Evolutionary conservation across 1,140 invertebrate genomes (phyloP).

Genomic region (Lasioglossum baleicum): DNA sequence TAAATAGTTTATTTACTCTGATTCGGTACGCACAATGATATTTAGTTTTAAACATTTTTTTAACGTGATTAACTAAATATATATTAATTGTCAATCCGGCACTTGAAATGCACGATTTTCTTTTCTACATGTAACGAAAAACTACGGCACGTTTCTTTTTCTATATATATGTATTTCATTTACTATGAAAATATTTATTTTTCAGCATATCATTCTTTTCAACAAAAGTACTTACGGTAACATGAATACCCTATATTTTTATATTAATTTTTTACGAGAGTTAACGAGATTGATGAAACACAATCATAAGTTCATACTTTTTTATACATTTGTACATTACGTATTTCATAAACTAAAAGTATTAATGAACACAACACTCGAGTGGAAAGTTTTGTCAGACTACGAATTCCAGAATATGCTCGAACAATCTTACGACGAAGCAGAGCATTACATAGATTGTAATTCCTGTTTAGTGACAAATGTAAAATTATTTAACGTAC

Average conservation of each 20-base stretch:
- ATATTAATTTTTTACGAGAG: conserved; percentile 36
- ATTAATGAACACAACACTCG: conserved; percentile 50
- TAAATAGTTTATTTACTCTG: too few species aligned
- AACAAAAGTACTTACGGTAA: not conserved
- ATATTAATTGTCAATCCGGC: too few species aligned
- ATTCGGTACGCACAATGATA: too few species aligned
- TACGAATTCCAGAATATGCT: conserved; percentile 54
- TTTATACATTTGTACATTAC: conserved; percentile 59
- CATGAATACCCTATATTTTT: conserved; percentile 32
- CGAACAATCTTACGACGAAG: conserved; percentile 42
- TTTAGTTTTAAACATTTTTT: too few species aligned
- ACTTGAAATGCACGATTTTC: too few species aligned
- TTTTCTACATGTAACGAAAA: too few species aligned
- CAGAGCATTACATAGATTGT: conserved; percentile 61
- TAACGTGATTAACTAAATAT: too few species aligned
- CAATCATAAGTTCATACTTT: conserved; percentile 45
- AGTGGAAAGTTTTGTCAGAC: conserved; percentile 58
- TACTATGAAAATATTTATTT: not conserved
- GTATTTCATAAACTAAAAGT: conserved; percentile 56
- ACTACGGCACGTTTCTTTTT: too few species aligned
- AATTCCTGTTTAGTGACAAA: conserved; percentile 66
- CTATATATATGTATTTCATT: too few species aligned
- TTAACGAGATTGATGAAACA: conserved; percentile 48
- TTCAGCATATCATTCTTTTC: not conserved
- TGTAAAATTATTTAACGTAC: conserved; percentile 18